A percentile compares a stretch with the other conserved stretches of the same genome.
These are phyloP conservation scores for Microctenopoma lineatum DNA, from an alignment of 2,797 vertebrate genomes.

Conservation along the genomic window DNA sequence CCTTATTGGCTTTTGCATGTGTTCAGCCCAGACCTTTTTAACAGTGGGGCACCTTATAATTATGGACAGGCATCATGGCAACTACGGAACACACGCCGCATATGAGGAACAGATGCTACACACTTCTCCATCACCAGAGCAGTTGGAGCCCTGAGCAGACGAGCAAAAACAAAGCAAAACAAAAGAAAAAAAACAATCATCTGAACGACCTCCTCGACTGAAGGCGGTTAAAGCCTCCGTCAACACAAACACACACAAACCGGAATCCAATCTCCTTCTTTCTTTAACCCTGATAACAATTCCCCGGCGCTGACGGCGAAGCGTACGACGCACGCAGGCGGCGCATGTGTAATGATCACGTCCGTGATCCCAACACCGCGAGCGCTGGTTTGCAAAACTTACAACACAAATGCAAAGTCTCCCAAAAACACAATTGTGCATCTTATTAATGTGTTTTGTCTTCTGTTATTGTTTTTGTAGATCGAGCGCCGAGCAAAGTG, in stretches of 20 bases:
- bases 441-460: background rate
- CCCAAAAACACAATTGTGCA: too few relatives aligned
- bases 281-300: background rate
- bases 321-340: background rate
- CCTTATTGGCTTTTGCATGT: constrained; percentile 72
- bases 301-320: background rate
- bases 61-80: constrained; percentile 76
- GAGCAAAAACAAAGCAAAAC: constrained; percentile 20
- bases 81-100: constrained; percentile 59
- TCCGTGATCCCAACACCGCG: background rate
- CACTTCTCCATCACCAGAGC: constrained; percentile 49
- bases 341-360: too few relatives aligned
- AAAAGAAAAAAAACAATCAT: constrained; percentile 33
- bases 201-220: constrained; percentile 24
- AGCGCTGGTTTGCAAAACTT: too few relatives aligned
- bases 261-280: constrained; percentile 14
- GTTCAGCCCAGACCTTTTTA: constrained; percentile 73
- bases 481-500: constrained; percentile 83
- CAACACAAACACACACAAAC: constrained; percentile 8
- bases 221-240: constrained; percentile 21
- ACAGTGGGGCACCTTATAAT: constrained; percentile 75
- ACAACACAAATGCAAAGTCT: too few relatives aligned
- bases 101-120: constrained; percentile 78
- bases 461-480: constrained; percentile 78
- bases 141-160: constrained; percentile 41